Evolutionary conservation across 2,797 vertebrate genomes (phyloP), one percentile per base, ranked within the genome.

Genomic region (Poeciliopsis paucimaculata): DNA sequence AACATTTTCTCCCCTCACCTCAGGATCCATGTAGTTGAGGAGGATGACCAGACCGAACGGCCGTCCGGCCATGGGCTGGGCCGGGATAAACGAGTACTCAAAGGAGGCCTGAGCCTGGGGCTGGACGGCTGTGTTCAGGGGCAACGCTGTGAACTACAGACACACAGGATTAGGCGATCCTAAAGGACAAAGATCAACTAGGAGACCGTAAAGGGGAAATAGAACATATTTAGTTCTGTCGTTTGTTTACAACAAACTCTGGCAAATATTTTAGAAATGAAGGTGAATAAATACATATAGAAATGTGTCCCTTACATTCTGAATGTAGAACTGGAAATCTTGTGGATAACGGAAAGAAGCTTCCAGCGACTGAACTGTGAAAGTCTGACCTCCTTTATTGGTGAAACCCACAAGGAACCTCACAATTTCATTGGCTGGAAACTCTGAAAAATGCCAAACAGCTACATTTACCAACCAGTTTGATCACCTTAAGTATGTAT

Each of bases 291-390:
- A 68, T 41, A 16, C 26, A n/a, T 43, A 15, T 13, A 45, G 5
- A 39, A 34, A 34, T 31, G 5, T 76, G 51, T 18, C 20, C 88
- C 95, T 94, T 72, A 96, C 96, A 2, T 96, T 96, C 84, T 96
- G 95, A 73, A 96, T 95, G 92, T 95, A 96, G 83, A 95, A 95
- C 90, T 96, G 95, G 86, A 92, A 96, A 82, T 96, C 95, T 77
- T 96, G 96, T 0, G 96, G 96, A 72, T 96, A 96, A 73, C 95
- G 95, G 91, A 96, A 95, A 3, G 96, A 96, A 11, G 95, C 95
- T 83, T 96, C 96, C 85, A 96, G 68, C 0, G 95, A 95, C 85
- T 94, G 92, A 39, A 96, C 88, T 0, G 81, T 93, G 87, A 96
- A 96, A 62, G 94, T 93, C 78, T 95, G 90, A 77, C 78, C 90